phyloP scores from a whole-genome alignment of 2,888 invertebrate genomes.

The Ecliptopera silaceata region DNA sequence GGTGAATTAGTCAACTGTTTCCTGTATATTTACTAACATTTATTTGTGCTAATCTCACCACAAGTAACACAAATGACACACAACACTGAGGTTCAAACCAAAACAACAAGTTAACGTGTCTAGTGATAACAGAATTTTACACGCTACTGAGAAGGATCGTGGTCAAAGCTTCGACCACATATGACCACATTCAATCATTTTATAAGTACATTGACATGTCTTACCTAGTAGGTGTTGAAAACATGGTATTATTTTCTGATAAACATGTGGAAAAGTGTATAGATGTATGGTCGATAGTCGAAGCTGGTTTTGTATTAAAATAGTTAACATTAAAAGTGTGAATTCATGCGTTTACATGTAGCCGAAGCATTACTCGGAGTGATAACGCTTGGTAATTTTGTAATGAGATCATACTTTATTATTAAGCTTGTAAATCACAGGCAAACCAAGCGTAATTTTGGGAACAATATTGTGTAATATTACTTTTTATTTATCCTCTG shows the following conservation, averaged over 20 bases:
- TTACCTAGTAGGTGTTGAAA: no score
- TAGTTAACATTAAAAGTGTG: neutral
- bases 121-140: slow-evolving; percentile 36
- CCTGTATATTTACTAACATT: neutral
- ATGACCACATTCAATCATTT: neutral
- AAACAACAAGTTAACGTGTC: slow-evolving; percentile 27
- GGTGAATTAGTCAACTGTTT: neutral
- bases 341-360: neutral
- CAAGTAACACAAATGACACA: neutral
- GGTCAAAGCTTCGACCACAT: neutral
- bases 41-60: neutral
- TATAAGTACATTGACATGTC: neutral
- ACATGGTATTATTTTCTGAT: no score
- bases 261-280: no score
- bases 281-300: no score
- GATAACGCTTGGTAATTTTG: slow-evolving; percentile 54
- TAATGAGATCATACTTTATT: slow-evolving; percentile 58
- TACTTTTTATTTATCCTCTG: slow-evolving; percentile 4
- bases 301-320: no score
- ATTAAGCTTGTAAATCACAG: slow-evolving; percentile 21
- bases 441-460: slow-evolving; percentile 17
- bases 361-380: slow-evolving; percentile 6
- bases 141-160: slow-evolving; percentile 35
- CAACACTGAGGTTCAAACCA: slow-evolving; percentile 7
- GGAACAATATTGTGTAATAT: neutral